Evolutionary conservation across 2,797 vertebrate genomes (phyloP).

Genomic region (Squalus acanthias): DNA sequence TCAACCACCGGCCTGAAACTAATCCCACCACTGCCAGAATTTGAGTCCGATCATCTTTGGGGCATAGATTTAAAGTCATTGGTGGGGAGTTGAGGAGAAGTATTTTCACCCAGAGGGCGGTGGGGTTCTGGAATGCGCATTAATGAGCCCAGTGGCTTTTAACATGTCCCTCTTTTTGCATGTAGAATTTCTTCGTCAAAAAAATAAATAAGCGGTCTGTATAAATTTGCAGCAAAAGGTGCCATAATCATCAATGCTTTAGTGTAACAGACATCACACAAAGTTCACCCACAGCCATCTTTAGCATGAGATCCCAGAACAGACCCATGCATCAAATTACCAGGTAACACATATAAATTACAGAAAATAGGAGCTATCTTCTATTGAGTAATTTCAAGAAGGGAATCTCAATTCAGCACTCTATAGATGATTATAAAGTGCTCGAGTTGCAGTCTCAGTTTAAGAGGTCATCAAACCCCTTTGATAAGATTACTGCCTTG

Average conservation of each 20-base stretch:
- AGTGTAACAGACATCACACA: neutral
- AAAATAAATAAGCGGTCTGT: neutral
- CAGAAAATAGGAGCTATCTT: neutral
- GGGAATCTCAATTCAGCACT: neutral
- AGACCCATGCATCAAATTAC: neutral
- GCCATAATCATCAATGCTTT: neutral
- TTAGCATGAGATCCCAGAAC: neutral
- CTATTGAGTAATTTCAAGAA: neutral
- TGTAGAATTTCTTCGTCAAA: neutral
- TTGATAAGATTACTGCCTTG: neutral
- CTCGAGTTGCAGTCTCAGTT: neutral
- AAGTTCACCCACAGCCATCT: neutral
- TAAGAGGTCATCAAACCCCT: neutral
- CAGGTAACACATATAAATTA: neutral
- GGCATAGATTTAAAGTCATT: too few relatives aligned
- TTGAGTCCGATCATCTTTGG: too few relatives aligned
- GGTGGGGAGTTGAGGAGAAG: too few relatives aligned
- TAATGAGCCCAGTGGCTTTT: too few relatives aligned
- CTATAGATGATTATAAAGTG: neutral
- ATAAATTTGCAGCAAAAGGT: neutral
- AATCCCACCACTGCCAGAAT: too few relatives aligned
- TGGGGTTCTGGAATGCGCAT: too few relatives aligned
- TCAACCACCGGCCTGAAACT: too few relatives aligned
- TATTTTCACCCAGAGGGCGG: too few relatives aligned
- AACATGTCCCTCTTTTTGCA: too few relatives aligned